phyloP scores from a whole-genome alignment of 2,888 invertebrate species.

The Epinotia brunnichana region DNA sequence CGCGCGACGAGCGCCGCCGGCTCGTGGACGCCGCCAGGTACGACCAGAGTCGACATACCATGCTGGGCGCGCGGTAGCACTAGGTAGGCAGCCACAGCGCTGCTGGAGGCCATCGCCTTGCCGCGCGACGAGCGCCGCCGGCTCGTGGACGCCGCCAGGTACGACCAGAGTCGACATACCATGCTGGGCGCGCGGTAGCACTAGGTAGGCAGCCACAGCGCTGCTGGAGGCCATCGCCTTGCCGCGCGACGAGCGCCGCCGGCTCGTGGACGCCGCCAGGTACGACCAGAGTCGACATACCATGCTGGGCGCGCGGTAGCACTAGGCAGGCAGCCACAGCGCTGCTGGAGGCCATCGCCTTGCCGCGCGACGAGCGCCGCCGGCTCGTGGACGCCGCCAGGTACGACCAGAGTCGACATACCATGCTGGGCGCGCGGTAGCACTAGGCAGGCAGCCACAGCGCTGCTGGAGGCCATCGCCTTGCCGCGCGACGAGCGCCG shows the following conservation, averaged over 20 bases:
- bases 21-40: constrained; percentile 89
- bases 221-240: constrained; percentile 88
- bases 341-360: constrained; percentile 87
- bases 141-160: constrained; percentile 88
- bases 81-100: constrained; percentile 85
- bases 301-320: constrained; percentile 60
- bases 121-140: constrained; percentile 82
- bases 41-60: no score
- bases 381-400: constrained; percentile 88
- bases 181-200: constrained; percentile 60
- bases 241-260: constrained; percentile 81
- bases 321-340: constrained; percentile 85
- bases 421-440: constrained; percentile 60
- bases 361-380: constrained; percentile 83
- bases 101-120: constrained; percentile 88
- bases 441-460: constrained; percentile 83
- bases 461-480: constrained; percentile 88
- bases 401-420: constrained; percentile 13
- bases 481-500: constrained; percentile 84
- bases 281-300: no score
- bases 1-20: constrained; percentile 81
- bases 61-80: constrained; percentile 63
- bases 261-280: constrained; percentile 88
- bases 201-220: constrained; percentile 85
- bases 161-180: no score